A percentile compares a stretch with the other conserved stretches of the same genome.
Evolutionary conservation across 2,797 vertebrate species (phyloP).

Genomic region (Botia almorhae): DNA sequence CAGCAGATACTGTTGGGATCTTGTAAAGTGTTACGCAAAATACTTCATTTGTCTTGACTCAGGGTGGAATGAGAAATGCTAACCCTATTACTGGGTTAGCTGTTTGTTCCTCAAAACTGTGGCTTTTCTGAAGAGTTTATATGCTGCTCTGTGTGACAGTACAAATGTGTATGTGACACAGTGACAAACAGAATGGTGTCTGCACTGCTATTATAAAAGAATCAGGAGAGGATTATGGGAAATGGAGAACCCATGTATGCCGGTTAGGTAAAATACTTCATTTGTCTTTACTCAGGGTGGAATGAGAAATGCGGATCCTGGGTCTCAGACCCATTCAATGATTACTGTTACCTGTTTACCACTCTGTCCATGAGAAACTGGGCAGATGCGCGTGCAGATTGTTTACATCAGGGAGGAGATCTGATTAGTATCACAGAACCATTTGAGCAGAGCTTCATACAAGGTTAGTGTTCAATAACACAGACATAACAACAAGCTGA

Average conservation of each 20-base stretch:
- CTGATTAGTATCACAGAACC: conserved; percentile 79
- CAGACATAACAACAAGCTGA: neutral
- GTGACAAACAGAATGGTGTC: conserved; percentile 68
- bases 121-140: neutral
- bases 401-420: conserved; percentile 79
- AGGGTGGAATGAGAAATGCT: too few species aligned
- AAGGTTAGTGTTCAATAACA: conserved; percentile 62
- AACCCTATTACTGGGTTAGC: neutral
- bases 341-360: conserved; percentile 81
- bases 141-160: neutral
- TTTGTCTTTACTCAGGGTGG: conserved; percentile 72
- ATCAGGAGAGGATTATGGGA: conserved; percentile 62
- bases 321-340: conserved; percentile 76
- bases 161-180: too few species aligned
- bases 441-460: conserved; percentile 77
- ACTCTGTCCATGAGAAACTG: conserved; percentile 75
- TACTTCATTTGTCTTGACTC: too few species aligned
- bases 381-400: conserved; percentile 78
- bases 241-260: conserved; percentile 76
- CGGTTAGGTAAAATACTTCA: too few species aligned
- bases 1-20: too few species aligned
- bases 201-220: conserved; percentile 75
- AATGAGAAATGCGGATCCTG: conserved; percentile 79
- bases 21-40: too few species aligned
- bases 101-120: too few species aligned